Evolutionary conservation across 2,888 invertebrate species (phyloP).

Genomic region (Drosophila silvestris): DNA sequence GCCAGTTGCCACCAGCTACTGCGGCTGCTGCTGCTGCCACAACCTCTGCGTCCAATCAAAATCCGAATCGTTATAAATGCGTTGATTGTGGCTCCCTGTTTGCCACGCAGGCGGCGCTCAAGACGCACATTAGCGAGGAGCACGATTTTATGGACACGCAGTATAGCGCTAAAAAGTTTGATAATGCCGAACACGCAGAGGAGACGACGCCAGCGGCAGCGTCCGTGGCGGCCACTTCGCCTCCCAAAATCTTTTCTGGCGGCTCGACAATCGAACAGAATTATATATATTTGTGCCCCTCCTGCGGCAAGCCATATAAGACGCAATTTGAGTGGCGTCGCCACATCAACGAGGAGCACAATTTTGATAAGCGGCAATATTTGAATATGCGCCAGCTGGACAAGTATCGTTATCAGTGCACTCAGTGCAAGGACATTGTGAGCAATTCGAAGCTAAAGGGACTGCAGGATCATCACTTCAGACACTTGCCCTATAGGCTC

Average conservation of each 20-base stretch:
- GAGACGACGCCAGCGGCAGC: background rate
- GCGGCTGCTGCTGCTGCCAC: background rate
- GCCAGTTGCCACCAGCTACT: background rate
- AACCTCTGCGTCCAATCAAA: background rate
- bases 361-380: constrained; percentile 78
- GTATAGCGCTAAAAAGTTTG: constrained; percentile 43
- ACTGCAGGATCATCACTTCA: constrained; percentile 82
- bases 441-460: constrained; percentile 80
- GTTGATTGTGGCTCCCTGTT: constrained; percentile 76
- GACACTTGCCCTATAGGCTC: constrained; percentile 78
- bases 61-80: constrained; percentile 67
- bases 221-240: background rate
- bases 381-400: constrained; percentile 80
- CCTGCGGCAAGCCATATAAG: constrained; percentile 78
- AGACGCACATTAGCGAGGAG: constrained; percentile 75
- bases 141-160: constrained; percentile 67
- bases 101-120: constrained; percentile 63
- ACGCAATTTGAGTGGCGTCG: constrained; percentile 82
- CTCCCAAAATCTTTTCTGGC: constrained; percentile 14
- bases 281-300: constrained; percentile 80
- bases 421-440: constrained; percentile 77
- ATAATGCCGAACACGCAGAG: constrained; percentile 36
- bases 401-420: constrained; percentile 81
- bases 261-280: constrained; percentile 68
- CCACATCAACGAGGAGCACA: constrained; percentile 80